Evolutionary conservation across 2,113 vertebrate genomes (phyloP), one percentile per base, ranked within the genome.

Genomic region (Raja brachyura): DNA sequence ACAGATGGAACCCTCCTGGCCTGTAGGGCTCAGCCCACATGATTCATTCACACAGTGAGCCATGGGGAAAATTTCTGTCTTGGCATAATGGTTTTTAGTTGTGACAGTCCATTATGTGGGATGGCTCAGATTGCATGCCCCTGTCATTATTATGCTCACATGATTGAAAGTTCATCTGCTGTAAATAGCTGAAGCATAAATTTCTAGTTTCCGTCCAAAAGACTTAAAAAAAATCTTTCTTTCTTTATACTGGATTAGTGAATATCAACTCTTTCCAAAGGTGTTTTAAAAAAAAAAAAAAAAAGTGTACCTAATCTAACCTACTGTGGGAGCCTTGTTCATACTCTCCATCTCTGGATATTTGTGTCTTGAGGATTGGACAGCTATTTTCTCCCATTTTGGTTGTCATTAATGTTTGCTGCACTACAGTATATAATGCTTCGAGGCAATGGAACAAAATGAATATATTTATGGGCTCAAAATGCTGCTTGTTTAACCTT

Each of bases 401-500:
- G n/a, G 83, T 61, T 88, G 83, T 88, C 83, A 88, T 88, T 88
- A 88, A 61, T 88, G 83, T 88, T 63, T 88, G 83, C 56, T 88
- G 28, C 31, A 88, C 83, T 63, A 61, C 39, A 48, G 39, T 1
- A 48, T 88, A 88, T 88, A 66, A 88, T 33, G 83, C 83, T 88
- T 88, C 28, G 83, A 88, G 83, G 83, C 83, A 88, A 88, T 63
- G 83, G 63, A 61, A 88, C 83, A 63, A 88, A 88, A 88, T 88
- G 83, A 88, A 88, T 88, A 66, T 63, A 88, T 88, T 88, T 88
- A 88, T 88, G 83, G 83, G 83, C 59, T 88, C 83, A 88, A 88
- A 86, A 88, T 66, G 83, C 83, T 88, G 83, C 83, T 88, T 88
- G 83, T 88, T 88, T 88, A 88, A 88, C 83, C 83, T 88, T 88